Conservation (phyloP, 2,888 invertebrate species). For the Xestoiulus laeticollis region DNA sequence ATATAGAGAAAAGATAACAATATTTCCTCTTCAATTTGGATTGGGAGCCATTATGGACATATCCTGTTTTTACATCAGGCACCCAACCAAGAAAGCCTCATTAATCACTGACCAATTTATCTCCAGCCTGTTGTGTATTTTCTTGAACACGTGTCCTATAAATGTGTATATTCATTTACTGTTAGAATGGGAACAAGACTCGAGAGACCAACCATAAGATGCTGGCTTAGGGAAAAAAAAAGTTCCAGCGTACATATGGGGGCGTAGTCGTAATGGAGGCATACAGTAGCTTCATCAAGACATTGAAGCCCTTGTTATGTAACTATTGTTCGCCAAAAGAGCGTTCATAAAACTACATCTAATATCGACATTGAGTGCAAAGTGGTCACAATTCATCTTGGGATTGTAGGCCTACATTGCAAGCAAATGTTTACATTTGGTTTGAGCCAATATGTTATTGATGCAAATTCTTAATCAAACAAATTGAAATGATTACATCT, state of each 20-base stretch:
- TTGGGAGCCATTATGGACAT: neutral
- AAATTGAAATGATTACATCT: no score
- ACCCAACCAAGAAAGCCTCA: constrained; percentile 21
- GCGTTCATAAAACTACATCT: neutral
- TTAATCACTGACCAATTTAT: constrained; percentile 20
- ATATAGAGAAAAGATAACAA: neutral
- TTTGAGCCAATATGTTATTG: no score
- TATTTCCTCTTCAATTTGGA: neutral
- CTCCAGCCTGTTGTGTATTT: neutral
- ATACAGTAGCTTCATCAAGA: neutral
- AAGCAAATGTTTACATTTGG: neutral
- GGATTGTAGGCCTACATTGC: neutral
- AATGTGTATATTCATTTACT: neutral
- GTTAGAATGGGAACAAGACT: neutral
- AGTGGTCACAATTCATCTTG: neutral
- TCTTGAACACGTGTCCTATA: neutral
- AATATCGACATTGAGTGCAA: neutral
- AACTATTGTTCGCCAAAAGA: neutral
- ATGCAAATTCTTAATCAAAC: no score
- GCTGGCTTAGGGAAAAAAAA: neutral
- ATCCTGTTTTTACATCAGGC: neutral
- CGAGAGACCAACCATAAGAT: neutral
- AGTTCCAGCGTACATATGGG: neutral
- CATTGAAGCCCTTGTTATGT: neutral
- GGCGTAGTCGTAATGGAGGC: neutral